phyloP scores from a whole-genome alignment of 2,113 vertebrate species.

The Epinephelus moara region DNA sequence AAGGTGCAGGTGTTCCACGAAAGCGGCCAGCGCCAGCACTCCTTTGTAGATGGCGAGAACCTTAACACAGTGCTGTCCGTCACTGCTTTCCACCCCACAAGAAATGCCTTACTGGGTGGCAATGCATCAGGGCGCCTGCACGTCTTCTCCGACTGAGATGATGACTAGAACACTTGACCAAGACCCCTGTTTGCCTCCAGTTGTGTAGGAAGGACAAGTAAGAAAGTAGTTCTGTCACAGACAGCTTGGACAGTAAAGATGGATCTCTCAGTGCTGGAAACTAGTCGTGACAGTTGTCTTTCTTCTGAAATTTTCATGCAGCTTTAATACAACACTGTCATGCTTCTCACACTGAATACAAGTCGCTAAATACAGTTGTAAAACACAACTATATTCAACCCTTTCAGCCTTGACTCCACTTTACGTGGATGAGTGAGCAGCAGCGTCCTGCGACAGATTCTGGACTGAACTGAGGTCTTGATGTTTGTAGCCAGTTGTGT shows the following conservation, averaged over 20 bases:
- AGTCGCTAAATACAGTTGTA: background rate
- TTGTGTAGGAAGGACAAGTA: background rate
- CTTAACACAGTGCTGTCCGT: slow-evolving; percentile 87
- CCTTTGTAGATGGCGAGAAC: slow-evolving; percentile 74
- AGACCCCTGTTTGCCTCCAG: background rate
- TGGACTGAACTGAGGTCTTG: background rate
- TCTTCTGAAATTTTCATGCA: background rate
- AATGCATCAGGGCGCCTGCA: slow-evolving; percentile 89
- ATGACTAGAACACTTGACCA: background rate
- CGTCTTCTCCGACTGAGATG: slow-evolving; percentile 81
- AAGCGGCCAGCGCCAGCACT: slow-evolving; percentile 80
- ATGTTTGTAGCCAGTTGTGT: background rate
- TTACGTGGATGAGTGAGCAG: background rate
- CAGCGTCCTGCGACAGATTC: background rate
- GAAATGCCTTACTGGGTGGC: slow-evolving; percentile 86
- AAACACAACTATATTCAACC: background rate
- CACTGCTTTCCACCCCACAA: slow-evolving; percentile 86
- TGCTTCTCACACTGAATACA: background rate
- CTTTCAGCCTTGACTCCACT: background rate
- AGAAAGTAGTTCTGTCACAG: background rate
- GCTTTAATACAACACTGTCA: background rate
- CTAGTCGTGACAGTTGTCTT: background rate
- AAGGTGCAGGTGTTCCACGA: slow-evolving; percentile 86
- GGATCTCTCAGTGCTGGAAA: background rate
- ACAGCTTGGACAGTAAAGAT: background rate